phyloP scores from a whole-genome alignment of 2,797 vertebrate genomes.

The Malacoraja senta region DNA sequence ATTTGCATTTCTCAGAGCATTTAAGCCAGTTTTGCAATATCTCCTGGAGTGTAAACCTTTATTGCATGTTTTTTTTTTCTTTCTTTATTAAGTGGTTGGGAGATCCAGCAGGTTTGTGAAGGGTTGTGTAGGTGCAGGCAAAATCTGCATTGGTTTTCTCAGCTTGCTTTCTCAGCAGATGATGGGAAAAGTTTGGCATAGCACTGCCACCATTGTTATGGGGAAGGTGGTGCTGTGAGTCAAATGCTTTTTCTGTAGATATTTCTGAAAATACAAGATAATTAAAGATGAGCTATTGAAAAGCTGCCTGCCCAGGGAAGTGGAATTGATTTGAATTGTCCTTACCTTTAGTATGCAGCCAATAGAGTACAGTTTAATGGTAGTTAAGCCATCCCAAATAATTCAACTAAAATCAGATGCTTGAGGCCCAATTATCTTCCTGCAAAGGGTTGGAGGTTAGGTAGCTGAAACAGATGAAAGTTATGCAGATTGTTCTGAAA shows the following conservation, averaged over 20 bases:
- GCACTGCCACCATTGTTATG: not conserved
- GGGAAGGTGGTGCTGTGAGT: not conserved
- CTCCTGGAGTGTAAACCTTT: not conserved
- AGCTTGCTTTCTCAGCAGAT: not conserved
- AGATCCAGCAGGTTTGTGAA: not conserved
- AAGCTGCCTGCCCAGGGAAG: not conserved
- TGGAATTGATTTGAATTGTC: not conserved
- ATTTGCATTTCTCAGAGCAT: not conserved
- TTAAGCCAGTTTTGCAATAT: not conserved
- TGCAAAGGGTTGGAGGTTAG: not conserved
- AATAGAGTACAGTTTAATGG: not conserved
- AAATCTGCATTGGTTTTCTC: not conserved
- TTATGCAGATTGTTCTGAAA: not conserved
- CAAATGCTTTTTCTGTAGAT: not conserved
- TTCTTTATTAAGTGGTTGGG: not conserved
- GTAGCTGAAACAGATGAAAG: not conserved
- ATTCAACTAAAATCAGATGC: not conserved
- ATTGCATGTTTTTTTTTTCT: not conserved
- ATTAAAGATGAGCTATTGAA: not conserved
- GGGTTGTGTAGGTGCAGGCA: not conserved
- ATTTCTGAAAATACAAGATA: not conserved
- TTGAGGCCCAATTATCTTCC: no score
- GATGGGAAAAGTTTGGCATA: not conserved
- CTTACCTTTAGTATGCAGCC: not conserved
- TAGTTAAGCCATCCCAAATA: not conserved